These are phyloP conservation scores for Hoplodrina ambigua DNA, from an alignment of 2,888 invertebrate genomes.

Conservation along the genomic window DNA sequence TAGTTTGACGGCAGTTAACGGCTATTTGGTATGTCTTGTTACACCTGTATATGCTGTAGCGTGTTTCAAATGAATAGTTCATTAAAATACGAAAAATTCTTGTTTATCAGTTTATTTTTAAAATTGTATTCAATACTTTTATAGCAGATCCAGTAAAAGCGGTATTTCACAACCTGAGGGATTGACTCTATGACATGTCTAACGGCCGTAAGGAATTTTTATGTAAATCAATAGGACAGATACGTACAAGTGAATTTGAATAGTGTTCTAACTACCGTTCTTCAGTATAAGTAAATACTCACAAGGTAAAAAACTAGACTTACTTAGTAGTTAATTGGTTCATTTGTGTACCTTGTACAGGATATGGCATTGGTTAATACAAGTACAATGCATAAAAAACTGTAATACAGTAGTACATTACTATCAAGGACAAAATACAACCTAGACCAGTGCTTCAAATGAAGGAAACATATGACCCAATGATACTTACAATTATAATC, in stretches of 20 bases:
- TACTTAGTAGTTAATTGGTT: conserved; percentile 63
- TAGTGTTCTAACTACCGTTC: conserved; percentile 18
- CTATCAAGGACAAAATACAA: background rate
- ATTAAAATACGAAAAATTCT: conserved; percentile 9
- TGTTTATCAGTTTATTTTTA: conserved; percentile 46
- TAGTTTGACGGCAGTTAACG: too few species aligned
- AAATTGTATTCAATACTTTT: conserved; percentile 36
- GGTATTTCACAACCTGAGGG: conserved; percentile 53
- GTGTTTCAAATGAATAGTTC: background rate
- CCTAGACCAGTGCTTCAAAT: background rate
- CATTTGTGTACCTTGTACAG: conserved; percentile 60
- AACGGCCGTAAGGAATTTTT: background rate
- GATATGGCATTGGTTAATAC: conserved; percentile 55
- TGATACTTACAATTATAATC: background rate
- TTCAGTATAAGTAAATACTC: conserved; percentile 17
- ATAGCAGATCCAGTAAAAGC: conserved; percentile 28
- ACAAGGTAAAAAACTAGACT: conserved; percentile 44
- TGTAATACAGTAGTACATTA: too few species aligned
- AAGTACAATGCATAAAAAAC: conserved; percentile 9
- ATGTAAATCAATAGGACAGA: conserved; percentile 7
- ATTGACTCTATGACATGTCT: conserved; percentile 5
- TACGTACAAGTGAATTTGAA: background rate
- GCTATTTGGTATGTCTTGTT: too few species aligned
- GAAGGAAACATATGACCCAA: background rate
- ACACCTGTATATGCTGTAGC: background rate